These are phyloP conservation scores for Heterotis niloticus DNA, from an alignment of 2,113 vertebrate species.

Conservation along the genomic window DNA sequence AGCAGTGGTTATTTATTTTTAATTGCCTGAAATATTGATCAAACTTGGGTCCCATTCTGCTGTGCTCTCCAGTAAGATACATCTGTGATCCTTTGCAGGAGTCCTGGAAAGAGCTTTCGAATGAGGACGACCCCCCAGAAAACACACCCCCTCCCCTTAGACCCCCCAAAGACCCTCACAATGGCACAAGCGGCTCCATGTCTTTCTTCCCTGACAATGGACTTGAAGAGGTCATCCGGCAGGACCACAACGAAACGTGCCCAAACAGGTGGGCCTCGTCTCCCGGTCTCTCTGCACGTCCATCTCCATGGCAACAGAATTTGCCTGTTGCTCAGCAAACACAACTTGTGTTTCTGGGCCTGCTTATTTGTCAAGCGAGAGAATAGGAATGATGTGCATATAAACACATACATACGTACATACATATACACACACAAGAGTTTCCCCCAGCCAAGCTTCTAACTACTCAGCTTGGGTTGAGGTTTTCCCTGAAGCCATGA, in stretches of 20 bases:
- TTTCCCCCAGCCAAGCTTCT: no score
- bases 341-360: no score
- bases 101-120: slow-evolving; percentile 92
- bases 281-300: no score
- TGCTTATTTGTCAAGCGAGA: no score
- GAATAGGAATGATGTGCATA: no score
- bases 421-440: no score
- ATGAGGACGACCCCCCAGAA: slow-evolving; percentile 86
- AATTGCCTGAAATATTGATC: background rate
- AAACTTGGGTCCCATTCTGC: no score
- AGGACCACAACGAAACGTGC: background rate
- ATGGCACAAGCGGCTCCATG: slow-evolving; percentile 60
- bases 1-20: background rate
- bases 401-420: no score
- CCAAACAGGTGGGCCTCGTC: background rate
- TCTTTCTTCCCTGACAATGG: slow-evolving; percentile 52
- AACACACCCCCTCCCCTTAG: slow-evolving; percentile 77
- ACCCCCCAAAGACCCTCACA: slow-evolving; percentile 57
- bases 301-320: background rate
- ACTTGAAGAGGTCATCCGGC: slow-evolving; percentile 30
- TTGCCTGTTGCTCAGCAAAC: no score
- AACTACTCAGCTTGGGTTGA: no score
- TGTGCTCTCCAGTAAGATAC: background rate
- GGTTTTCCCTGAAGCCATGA: no score
- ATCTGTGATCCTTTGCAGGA: slow-evolving; percentile 63